Evolutionary conservation across 2,888 invertebrate species (phyloP).

Genomic region (Noctua fimbriata): DNA sequence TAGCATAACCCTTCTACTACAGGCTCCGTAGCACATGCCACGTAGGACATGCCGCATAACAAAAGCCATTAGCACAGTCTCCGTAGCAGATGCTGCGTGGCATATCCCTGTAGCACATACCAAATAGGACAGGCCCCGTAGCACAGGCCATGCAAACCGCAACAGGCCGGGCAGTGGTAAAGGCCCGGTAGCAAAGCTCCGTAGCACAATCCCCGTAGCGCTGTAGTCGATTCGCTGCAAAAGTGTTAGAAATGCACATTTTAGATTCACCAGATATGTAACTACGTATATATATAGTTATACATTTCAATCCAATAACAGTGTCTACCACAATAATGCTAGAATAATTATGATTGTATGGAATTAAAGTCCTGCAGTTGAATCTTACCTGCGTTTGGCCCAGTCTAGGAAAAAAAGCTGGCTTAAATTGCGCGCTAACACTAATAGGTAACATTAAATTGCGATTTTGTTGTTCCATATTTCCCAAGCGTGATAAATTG

Average conservation of each 20-base stretch:
- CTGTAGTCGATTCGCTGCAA: background rate
- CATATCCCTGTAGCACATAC: no score
- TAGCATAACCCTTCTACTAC: background rate
- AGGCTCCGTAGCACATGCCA: background rate
- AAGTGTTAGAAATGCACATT: background rate
- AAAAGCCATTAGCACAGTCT: background rate
- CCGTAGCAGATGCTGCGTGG: no score
- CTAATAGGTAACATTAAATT: constrained; percentile 20
- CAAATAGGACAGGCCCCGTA: background rate
- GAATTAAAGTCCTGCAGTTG: background rate
- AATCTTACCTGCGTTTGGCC: background rate
- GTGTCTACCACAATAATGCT: background rate
- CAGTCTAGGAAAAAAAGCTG: constrained; percentile 1
- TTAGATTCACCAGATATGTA: background rate
- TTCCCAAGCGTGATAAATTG: constrained; percentile 31
- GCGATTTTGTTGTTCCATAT: constrained; percentile 10
- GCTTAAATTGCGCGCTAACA: background rate
- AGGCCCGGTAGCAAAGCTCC: background rate
- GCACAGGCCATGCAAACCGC: no score
- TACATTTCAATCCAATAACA: background rate
- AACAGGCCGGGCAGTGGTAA: background rate
- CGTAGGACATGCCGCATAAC: background rate
- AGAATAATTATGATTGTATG: background rate
- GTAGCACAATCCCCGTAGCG: background rate
- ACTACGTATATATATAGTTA: constrained; percentile 12